Evolutionary conservation across 2,113 vertebrate genomes (phyloP).

Genomic region (Cacatua alba): DNA sequence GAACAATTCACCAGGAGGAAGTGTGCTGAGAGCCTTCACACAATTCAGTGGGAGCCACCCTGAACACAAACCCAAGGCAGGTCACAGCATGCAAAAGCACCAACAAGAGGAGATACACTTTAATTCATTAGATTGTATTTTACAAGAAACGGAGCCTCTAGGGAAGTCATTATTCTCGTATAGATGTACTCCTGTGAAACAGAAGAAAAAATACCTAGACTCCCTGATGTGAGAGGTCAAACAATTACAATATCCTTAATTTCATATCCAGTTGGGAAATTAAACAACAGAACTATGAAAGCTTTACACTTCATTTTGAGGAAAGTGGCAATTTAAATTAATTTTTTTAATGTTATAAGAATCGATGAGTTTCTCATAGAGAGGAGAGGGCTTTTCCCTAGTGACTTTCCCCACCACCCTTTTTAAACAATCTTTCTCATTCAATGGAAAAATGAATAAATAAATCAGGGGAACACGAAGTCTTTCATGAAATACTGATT

Average conservation of each 20-base stretch:
- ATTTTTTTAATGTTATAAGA: slow-evolving; percentile 76
- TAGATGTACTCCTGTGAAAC: slow-evolving; percentile 61
- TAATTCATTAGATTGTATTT: slow-evolving; percentile 50
- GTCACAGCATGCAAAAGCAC: not conserved
- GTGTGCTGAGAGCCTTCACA: not conserved
- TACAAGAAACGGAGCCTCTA: slow-evolving; percentile 30
- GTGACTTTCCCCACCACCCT: slow-evolving; percentile 20
- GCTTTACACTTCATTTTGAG: slow-evolving; percentile 74
- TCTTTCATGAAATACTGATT: not conserved
- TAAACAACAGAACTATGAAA: slow-evolving; percentile 74
- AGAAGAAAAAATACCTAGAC: slow-evolving; percentile 67
- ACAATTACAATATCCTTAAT: slow-evolving; percentile 78
- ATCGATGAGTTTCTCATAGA: slow-evolving; percentile 52
- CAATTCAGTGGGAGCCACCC: slow-evolving; percentile 13
- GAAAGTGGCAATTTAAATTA: slow-evolving; percentile 80
- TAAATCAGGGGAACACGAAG: not conserved
- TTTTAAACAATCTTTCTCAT: slow-evolving; percentile 46
- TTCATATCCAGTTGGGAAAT: slow-evolving; percentile 81
- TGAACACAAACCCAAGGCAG: not conserved
- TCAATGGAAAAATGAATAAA: slow-evolving; percentile 49
- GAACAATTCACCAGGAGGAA: slow-evolving; percentile 24
- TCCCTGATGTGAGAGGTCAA: slow-evolving; percentile 74
- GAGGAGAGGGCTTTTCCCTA: slow-evolving; percentile 4
- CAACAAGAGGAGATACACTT: slow-evolving; percentile 26
- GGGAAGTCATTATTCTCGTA: slow-evolving; percentile 62